Evolutionary conservation across 2,113 vertebrate species (phyloP), one percentile per base, ranked within the genome.

Genomic region (Syngnathus typhle): DNA sequence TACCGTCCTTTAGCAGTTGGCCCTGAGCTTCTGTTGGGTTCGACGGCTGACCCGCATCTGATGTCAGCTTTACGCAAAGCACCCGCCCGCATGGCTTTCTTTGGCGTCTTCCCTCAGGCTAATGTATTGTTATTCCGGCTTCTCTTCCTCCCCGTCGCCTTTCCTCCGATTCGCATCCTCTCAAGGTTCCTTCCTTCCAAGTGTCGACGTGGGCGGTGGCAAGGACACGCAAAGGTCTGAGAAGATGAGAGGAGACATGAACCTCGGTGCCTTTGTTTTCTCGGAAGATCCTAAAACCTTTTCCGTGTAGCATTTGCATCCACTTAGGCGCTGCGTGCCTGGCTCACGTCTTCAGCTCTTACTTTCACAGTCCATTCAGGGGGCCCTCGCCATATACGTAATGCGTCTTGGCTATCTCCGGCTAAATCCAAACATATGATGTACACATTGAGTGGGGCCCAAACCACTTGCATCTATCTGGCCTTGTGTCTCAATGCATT

Each of bases 261-360:
- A 5, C 60, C 81, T 63, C 60, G 11, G 70, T 79, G 74, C 70
- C 80, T 83, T 36, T 59, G 56, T 37, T 3, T 83, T 83, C 80
- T 83, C 81, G 21, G 68, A 80, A 81, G 75, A 68, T 81, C 81
- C 81, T 77, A 67, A 86, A 85, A 85, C 75, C 81, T 80, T 79
- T 85, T 82, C 80, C 78, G 65, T 80, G 79, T 84, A 64, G 75
- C 76, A 81, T 85, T 83, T 86, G 78, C 72, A 71, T 73, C 74
- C 85, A 87, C 87, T 86, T 84, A 84, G 59, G 39, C 74, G 68
- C 18, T 2, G 72, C 81, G 80, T 84, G 82, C 75, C 73, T 70
- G 80, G 66, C 74, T 75, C 75, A 85, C 74, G 69, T 79, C 73
- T 70, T n/a, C 80, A 73, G 72, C 83, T 86, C 86, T 85, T 84